A percentile compares a stretch with the other conserved stretches of the same genome.
These are phyloP conservation scores for Trachelus tabidus DNA, from an alignment of 2,888 invertebrate species.

Conservation along the genomic window DNA sequence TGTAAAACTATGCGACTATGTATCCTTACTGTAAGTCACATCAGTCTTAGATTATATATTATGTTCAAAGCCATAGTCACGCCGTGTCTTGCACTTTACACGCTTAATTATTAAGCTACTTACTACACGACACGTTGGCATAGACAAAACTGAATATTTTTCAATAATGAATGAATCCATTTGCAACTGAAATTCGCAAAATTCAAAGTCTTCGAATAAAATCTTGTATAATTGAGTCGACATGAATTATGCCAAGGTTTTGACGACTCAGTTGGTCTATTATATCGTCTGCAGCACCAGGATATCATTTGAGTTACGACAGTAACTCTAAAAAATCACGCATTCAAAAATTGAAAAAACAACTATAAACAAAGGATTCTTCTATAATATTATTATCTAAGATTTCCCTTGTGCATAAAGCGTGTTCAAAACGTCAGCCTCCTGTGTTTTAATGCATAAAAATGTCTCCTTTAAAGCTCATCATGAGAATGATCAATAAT, in stretches of 20 bases:
- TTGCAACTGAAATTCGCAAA: not conserved
- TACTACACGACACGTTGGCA: not conserved
- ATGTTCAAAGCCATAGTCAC: not conserved
- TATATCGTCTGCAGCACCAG: not conserved
- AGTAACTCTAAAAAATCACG: not conserved
- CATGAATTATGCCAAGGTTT: not conserved
- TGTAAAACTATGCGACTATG: not conserved
- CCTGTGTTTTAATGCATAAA: not conserved
- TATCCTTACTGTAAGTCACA: not conserved
- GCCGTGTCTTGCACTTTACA: not conserved
- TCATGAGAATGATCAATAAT: constrained; percentile 35
- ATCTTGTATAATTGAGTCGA: not conserved
- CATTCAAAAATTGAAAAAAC: not conserved
- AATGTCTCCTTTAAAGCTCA: constrained; percentile 33
- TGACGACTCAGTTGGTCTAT: not conserved
- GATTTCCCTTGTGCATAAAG: not conserved
- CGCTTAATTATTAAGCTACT: not conserved
- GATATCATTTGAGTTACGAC: not conserved
- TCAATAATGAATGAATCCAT: not conserved
- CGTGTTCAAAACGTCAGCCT: not conserved
- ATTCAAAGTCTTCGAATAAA: not conserved
- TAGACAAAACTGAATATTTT: not conserved
- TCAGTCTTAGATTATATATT: not conserved
- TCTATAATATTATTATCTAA: not conserved
- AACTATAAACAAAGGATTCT: not conserved